These are phyloP conservation scores for Asarcornis scutulata DNA, from an alignment of 2,113 vertebrate species.

Conservation along the genomic window DNA sequence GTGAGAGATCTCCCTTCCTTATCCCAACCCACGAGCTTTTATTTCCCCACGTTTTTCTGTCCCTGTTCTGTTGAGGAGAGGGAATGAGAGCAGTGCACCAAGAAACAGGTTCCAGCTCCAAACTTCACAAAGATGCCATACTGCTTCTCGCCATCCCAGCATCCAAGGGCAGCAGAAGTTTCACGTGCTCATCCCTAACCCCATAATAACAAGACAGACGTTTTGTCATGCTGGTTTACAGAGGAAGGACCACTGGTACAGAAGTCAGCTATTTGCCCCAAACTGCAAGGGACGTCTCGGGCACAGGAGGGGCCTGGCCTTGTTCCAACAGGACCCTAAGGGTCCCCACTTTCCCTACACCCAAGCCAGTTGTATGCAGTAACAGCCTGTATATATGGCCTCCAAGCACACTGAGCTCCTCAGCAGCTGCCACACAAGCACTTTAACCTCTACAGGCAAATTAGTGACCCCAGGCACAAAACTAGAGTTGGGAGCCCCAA, in stretches of 20 bases:
- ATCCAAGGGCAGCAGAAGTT: background rate
- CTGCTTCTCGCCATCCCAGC: background rate
- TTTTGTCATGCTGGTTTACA: background rate
- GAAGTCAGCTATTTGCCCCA: background rate
- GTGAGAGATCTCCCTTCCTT: no score
- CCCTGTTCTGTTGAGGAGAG: no score
- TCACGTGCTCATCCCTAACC: accelerated
- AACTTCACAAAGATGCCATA: background rate
- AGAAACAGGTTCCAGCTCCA: background rate
- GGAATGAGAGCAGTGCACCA: no score
- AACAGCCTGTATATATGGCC: background rate
- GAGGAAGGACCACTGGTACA: background rate
- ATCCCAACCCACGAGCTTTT: no score
- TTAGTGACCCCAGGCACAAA: background rate
- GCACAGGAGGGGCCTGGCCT: background rate
- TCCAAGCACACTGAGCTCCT: background rate
- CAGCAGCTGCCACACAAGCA: background rate
- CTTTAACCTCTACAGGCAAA: background rate
- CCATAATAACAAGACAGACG: background rate
- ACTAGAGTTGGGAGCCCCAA: accelerated
- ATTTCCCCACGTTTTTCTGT: no score
- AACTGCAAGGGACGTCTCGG: background rate
- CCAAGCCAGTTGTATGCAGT: accelerated
- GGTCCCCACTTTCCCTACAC: background rate
- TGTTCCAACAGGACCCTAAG: background rate